Evolutionary conservation across 2,888 invertebrate species (phyloP), one percentile per base, ranked within the genome.

Genomic region (Mongoloraphidia duomilia): DNA sequence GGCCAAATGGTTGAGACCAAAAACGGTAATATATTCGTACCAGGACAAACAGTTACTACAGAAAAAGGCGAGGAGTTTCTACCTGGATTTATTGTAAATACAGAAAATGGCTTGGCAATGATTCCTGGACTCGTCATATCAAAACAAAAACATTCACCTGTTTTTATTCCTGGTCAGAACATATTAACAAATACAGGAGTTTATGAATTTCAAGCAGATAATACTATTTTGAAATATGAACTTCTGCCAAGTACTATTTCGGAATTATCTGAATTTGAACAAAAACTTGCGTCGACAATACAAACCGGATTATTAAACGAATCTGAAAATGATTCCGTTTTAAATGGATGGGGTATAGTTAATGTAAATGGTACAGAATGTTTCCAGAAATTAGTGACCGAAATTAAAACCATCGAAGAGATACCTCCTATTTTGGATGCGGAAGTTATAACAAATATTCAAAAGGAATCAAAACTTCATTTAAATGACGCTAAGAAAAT

Each of bases 1-100:
- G 85, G 86, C 1, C 83, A 84, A 67, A 77, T 81, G 57, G 67
- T 86, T 2, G 76, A 79, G 53, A 83, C 83, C 0, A 80, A 82
- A 44, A 74, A 73, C 49, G 84, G 84, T 2, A 75, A 77, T 35
- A 66, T 81, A 41, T 86, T 86, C 60, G 77, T 85, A 11, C 84
- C 86, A 0, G 86, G 86, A 4, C 84, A 84, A 65, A 82, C 84
- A 1, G 69, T 85, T 8, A 73, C 78, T 55, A 84, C 82, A 3
- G 79, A 81, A 43, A 70, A 71, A 51, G 84, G 84, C 0, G 70
- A 74, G 10, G 68, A 76, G 45, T 87, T 86, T 63, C 77, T 83
- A 37, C 84, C 86, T 14, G 86, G 86, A 2, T 72, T 85, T 51
- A 82, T 79, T 40, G 75, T 86, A 11, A 75, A 76, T 56, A 78